Percentiles rank a stretch among this genome's conserved stretches.
phyloP scores from a whole-genome alignment of 2,888 invertebrate genomes.

The Agrotis ipsilon region DNA sequence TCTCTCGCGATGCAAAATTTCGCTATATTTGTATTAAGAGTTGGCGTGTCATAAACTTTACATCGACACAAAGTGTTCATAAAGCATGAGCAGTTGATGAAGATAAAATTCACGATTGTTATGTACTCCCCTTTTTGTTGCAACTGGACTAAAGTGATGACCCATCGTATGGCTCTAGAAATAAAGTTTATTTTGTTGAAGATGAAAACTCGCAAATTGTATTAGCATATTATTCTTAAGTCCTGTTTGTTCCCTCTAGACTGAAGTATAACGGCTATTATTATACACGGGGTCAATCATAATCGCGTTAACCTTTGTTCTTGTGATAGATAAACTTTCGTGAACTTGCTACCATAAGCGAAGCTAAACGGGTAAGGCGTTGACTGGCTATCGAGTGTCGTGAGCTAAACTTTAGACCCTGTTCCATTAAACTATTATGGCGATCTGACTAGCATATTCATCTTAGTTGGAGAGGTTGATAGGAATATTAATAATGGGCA shows the following conservation, averaged over 20 bases:
- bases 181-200: slow-evolving; percentile 18
- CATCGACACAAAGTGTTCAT: slow-evolving; percentile 69
- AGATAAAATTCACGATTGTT: slow-evolving; percentile 51
- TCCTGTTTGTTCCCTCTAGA: slow-evolving; percentile 1
- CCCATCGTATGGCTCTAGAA: slow-evolving; percentile 4
- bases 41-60: slow-evolving; percentile 76
- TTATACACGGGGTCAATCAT: slow-evolving; percentile 40
- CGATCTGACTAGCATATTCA: slow-evolving; percentile 27
- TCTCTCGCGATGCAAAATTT: slow-evolving; percentile 76
- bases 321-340: slow-evolving; percentile 45
- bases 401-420: slow-evolving; percentile 29
- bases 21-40: slow-evolving; percentile 80
- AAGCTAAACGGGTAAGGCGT: slow-evolving; percentile 20
- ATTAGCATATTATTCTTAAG: slow-evolving; percentile 24
- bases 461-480: slow-evolving; percentile 39
- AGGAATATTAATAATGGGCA: slow-evolving; percentile 48
- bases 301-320: slow-evolving; percentile 44
- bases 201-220: slow-evolving; percentile 31
- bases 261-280: slow-evolving; percentile 16
- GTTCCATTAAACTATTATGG: slow-evolving; percentile 36
- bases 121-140: slow-evolving; percentile 14
- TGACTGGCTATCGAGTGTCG: slow-evolving; percentile 36
- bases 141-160: slow-evolving; percentile 19
- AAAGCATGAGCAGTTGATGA: slow-evolving; percentile 62
- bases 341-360: slow-evolving; percentile 48